Conservation (phyloP, 1,140 invertebrate species). For the Pseudachorutes palmiensis region DNA sequence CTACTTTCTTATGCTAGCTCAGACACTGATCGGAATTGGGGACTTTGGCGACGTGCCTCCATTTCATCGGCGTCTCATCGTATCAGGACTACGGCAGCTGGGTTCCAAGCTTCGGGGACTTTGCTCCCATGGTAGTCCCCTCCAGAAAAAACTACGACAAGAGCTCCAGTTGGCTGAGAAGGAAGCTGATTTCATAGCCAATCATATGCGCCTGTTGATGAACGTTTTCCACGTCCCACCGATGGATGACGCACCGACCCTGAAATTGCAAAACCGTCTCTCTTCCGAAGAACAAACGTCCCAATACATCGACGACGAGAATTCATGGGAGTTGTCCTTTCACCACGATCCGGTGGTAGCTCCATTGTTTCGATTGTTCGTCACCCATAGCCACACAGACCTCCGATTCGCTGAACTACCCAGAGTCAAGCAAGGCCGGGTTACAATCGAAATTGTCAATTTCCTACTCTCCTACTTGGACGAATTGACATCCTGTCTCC, state of each 20-base stretch:
- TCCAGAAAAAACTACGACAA: neutral
- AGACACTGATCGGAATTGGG: neutral
- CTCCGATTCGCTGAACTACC: neutral
- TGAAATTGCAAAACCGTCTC: too few species aligned
- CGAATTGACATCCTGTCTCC: neutral
- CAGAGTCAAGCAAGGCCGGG: neutral
- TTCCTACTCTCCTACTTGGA: neutral
- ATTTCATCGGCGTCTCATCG: neutral
- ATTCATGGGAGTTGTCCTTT: neutral
- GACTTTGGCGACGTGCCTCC: neutral
- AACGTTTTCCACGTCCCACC: too few species aligned
- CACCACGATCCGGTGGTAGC: neutral
- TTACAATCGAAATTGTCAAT: neutral
- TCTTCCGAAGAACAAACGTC: too few species aligned
- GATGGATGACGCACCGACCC: too few species aligned
- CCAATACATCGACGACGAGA: too few species aligned
- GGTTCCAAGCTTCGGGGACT: neutral
- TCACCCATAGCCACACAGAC: neutral
- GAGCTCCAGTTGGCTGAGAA: neutral
- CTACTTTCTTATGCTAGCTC: neutral
- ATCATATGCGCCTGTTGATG: neutral
- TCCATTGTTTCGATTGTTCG: neutral
- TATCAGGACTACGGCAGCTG: neutral
- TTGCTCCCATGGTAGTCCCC: neutral
- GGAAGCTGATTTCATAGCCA: neutral